Evolutionary conservation across 2,888 invertebrate genomes (phyloP).

Genomic region (Metopia argyrocephala): DNA sequence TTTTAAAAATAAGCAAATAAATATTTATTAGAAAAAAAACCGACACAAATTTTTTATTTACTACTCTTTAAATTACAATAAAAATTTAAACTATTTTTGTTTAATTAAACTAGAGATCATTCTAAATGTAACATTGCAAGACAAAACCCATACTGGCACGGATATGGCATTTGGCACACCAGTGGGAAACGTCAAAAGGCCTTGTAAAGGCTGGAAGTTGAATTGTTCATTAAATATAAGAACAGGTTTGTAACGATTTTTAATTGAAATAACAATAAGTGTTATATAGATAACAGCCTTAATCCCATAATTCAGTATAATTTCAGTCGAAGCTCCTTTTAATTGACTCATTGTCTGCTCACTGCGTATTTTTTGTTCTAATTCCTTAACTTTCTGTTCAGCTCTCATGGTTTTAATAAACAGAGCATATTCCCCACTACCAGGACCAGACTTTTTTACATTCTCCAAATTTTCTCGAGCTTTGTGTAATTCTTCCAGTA

Average conservation of each 20-base stretch:
- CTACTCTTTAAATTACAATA: neutral
- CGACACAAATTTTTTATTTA: neutral
- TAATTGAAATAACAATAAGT: slow-evolving; percentile 77
- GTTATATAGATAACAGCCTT: slow-evolving; percentile 75
- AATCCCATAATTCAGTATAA: slow-evolving; percentile 75
- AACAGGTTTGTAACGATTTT: slow-evolving; percentile 79
- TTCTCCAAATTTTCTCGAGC: slow-evolving; percentile 69
- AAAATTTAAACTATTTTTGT: slow-evolving; percentile 60
- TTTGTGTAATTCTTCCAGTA: slow-evolving; percentile 65
- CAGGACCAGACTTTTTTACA: slow-evolving; percentile 66
- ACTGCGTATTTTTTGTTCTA: slow-evolving; percentile 66
- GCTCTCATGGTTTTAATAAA: slow-evolving; percentile 73
- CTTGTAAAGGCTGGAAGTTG: slow-evolving; percentile 79
- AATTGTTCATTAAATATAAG: slow-evolving; percentile 78
- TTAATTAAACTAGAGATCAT: slow-evolving; percentile 70
- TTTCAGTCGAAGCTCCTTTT: slow-evolving; percentile 70
- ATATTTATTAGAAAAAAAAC: neutral
- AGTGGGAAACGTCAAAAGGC: slow-evolving; percentile 79
- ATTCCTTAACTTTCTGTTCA: slow-evolving; percentile 69
- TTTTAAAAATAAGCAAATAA: slow-evolving; percentile 67
- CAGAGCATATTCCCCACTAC: slow-evolving; percentile 71
- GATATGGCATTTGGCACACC: slow-evolving; percentile 79
- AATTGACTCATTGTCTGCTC: slow-evolving; percentile 66
- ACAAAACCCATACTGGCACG: slow-evolving; percentile 80
- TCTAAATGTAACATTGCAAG: slow-evolving; percentile 78